A percentile compares a stretch with the other conserved stretches of the same genome.
Evolutionary conservation across 2,888 invertebrate genomes (phyloP).

Genomic region (Xestia xanthographa): DNA sequence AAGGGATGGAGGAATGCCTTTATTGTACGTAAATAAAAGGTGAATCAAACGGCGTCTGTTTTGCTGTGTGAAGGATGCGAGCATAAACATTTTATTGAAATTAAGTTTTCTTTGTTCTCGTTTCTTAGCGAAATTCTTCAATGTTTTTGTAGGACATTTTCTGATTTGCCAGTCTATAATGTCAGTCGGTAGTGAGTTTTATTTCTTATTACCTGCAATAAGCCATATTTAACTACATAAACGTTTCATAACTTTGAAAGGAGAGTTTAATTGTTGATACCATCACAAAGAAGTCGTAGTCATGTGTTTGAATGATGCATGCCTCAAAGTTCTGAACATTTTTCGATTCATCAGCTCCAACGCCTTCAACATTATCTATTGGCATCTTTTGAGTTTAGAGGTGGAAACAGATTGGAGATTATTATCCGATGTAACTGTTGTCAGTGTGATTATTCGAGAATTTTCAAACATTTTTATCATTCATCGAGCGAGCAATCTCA

Average conservation of each 20-base stretch:
- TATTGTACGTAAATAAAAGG: slow-evolving; percentile 59
- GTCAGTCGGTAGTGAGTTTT: not conserved
- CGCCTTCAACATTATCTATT: not conserved
- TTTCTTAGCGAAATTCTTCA: not conserved
- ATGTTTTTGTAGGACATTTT: not conserved
- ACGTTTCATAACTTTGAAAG: not conserved
- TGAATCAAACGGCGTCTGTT: slow-evolving; percentile 63
- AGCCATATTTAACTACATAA: not conserved
- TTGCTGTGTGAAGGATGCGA: slow-evolving; percentile 34
- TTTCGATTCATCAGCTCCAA: not conserved
- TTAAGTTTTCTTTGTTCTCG: slow-evolving; percentile 28
- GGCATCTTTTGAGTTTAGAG: not conserved
- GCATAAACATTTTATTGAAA: slow-evolving; percentile 49
- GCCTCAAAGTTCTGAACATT: not conserved
- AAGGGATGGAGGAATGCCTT: slow-evolving; percentile 53
- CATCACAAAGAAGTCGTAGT: not conserved
- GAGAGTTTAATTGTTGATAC: not conserved
- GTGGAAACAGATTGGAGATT: not conserved
- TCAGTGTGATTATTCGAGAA: no score
- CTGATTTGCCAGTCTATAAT: not conserved
- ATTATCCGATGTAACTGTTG: not conserved
- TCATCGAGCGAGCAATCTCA: slow-evolving; percentile 11
- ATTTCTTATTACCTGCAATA: not conserved
- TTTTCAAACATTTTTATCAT: slow-evolving; percentile 7
- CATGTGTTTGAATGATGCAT: not conserved